Percentiles rank a stretch among this genome's conserved stretches.
These are phyloP conservation scores for Cyanoramphus novaezelandiae DNA, from an alignment of 2,113 vertebrate species.

Conservation along the genomic window DNA sequence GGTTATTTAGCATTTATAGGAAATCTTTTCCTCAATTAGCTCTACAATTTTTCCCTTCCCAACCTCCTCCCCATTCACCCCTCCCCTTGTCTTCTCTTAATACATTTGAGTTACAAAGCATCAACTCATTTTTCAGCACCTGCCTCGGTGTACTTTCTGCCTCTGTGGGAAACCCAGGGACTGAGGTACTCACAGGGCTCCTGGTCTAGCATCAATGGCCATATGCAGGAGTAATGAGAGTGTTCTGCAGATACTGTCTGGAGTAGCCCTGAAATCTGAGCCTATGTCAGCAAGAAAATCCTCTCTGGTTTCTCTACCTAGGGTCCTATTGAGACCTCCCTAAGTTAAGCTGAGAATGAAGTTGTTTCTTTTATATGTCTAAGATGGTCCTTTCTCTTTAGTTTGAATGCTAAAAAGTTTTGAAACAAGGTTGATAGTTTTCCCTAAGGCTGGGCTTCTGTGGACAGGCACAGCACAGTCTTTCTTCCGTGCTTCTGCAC, in stretches of 20 bases:
- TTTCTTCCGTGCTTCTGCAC: background rate
- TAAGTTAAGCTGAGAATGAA: background rate
- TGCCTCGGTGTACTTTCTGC: background rate
- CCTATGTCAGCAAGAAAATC: background rate
- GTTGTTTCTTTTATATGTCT: background rate
- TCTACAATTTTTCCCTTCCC: background rate
- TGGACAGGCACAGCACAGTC: background rate
- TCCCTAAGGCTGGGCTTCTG: background rate
- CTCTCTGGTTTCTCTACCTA: background rate
- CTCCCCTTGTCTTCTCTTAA: background rate
- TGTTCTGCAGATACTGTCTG: background rate
- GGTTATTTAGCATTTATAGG: slow-evolving; percentile 1
- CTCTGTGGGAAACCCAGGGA: background rate
- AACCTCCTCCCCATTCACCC: background rate
- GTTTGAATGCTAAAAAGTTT: background rate
- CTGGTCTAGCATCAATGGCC: background rate
- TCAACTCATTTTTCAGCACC: background rate
- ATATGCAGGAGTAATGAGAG: background rate
- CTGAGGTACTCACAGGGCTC: background rate
- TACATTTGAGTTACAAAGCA: background rate
- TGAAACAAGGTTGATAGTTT: background rate
- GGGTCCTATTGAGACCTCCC: background rate
- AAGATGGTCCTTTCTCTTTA: background rate
- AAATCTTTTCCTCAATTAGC: background rate
- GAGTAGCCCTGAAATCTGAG: background rate